These are phyloP conservation scores for Microcebus tavaratra DNA, from an alignment of 2,113 vertebrate species.

Conservation along the genomic window DNA sequence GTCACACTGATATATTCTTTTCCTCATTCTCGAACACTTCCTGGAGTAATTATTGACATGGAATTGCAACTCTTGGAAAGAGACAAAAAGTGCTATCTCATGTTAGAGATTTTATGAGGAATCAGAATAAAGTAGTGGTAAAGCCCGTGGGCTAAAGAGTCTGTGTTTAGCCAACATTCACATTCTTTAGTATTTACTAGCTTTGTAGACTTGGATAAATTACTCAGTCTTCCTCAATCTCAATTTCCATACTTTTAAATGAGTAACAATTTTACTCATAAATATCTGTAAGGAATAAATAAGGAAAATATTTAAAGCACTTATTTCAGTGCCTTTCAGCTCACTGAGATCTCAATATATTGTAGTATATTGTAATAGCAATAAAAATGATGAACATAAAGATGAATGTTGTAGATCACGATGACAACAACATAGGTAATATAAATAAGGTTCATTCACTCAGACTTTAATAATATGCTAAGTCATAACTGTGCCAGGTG, in stretches of 20 bases:
- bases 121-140: not conserved
- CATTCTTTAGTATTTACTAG: not conserved
- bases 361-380: not conserved
- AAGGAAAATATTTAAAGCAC: not conserved
- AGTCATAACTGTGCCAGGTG: not conserved
- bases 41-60: not conserved
- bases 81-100: not conserved
- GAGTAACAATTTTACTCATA: not conserved
- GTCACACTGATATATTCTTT: not conserved
- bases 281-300: not conserved
- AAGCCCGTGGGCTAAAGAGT: not conserved
- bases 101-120: not conserved
- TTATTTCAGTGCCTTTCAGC: not conserved
- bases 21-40: not conserved
- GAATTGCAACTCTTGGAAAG: not conserved
- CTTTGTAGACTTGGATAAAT: not conserved
- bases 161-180: not conserved
- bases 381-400: not conserved
- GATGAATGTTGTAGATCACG: not conserved
- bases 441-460: fast-evolving
- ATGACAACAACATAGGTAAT: not conserved
- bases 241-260: not conserved
- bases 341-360: not conserved
- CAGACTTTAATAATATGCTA: not conserved
- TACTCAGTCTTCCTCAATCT: not conserved